Evolutionary conservation across 92 coral and sea anemone genomes (phyloP).

Genomic region (Diadumene lineata): DNA sequence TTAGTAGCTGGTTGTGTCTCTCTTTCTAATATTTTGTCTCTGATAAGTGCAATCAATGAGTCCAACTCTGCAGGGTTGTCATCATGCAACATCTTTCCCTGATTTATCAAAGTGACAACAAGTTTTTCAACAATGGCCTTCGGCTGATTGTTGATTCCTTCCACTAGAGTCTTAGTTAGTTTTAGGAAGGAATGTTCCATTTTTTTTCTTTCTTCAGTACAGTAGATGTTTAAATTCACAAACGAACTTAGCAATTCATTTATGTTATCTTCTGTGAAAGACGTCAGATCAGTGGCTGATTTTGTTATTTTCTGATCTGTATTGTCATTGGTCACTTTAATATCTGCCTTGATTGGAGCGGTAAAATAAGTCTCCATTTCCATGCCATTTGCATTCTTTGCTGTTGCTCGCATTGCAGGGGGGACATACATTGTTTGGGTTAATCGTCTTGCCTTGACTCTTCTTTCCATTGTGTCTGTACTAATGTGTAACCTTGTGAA

Average conservation of each 20-base stretch:
- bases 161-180: background rate
- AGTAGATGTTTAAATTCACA: background rate
- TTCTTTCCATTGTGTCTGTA: background rate
- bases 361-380: no score
- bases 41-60: slow-evolving; percentile 8
- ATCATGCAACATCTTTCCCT: slow-evolving; percentile 7
- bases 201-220: background rate
- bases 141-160: background rate
- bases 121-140: slow-evolving; percentile 2
- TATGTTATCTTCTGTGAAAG: background rate
- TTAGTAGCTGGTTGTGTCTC: slow-evolving; percentile 2
- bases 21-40: slow-evolving; percentile 28
- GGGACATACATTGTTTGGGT: slow-evolving; percentile 8
- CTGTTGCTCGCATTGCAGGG: slow-evolving; percentile 1
- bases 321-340: no score
- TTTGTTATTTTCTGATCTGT: no score
- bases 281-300: background rate
- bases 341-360: no score
- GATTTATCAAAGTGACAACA: background rate
- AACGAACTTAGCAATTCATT: slow-evolving; percentile 5
- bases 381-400: no score
- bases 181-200: background rate
- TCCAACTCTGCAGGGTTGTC: slow-evolving; percentile 17
- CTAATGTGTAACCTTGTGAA: no score
- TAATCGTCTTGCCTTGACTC: background rate